A percentile compares a stretch with the other conserved stretches of the same genome.
Evolutionary conservation across 2,888 invertebrate species (phyloP).

Genomic region (Amphipoea oculea): DNA sequence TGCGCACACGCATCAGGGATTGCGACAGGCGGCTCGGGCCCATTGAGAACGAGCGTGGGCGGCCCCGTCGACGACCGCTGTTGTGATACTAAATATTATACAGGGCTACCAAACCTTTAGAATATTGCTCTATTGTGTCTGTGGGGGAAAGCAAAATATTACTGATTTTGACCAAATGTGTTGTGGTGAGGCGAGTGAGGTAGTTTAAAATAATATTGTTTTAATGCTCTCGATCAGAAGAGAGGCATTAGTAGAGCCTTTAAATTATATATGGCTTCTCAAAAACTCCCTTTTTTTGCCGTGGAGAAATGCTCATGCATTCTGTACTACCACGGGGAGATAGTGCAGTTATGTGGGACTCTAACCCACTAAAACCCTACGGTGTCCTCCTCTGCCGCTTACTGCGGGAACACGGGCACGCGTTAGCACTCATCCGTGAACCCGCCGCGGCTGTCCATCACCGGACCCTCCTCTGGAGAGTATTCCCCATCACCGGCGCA

Average conservation of each 20-base stretch:
- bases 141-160: conserved; percentile 31
- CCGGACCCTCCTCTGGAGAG: too few relatives aligned
- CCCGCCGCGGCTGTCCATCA: too few relatives aligned
- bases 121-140: conserved; percentile 41
- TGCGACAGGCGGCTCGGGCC: conserved; percentile 69
- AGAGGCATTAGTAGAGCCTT: neutral
- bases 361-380: too few relatives aligned
- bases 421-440: too few relatives aligned
- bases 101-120: conserved; percentile 63
- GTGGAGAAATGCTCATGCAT: too few relatives aligned
- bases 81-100: conserved; percentile 69
- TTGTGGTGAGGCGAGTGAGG: neutral
- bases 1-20: conserved; percentile 66
- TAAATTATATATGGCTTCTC: neutral
- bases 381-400: too few relatives aligned
- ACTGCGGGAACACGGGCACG: too few relatives aligned
- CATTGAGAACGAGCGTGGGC: conserved; percentile 73
- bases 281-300: neutral
- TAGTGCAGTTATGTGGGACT: too few relatives aligned
- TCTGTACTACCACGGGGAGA: too few relatives aligned
- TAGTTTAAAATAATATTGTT: conserved; percentile 26
- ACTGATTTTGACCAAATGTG: conserved; percentile 32
- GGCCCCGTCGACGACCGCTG: conserved; percentile 64
- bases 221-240: neutral
- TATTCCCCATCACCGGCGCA: too few relatives aligned